These are phyloP conservation scores for Drosophila planitibia DNA, from an alignment of 2,888 invertebrate genomes.

Conservation along the genomic window DNA sequence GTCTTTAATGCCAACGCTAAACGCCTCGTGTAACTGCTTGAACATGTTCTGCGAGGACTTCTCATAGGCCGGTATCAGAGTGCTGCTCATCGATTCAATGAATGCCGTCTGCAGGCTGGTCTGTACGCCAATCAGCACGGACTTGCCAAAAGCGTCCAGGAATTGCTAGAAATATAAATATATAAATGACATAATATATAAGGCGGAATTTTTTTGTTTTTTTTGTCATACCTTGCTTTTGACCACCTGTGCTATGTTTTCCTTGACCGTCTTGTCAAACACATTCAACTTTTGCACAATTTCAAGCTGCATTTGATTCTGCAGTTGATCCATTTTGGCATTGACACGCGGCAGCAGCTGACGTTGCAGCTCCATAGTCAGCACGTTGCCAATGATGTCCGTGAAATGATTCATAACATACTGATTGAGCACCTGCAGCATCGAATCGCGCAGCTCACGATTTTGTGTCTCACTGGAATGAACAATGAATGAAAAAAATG, in stretches of 20 bases:
- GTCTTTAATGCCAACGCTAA: conserved; percentile 95
- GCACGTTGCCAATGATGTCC: conserved; percentile 87
- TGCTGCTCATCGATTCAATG: conserved; percentile 91
- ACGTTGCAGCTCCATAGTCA: conserved; percentile 87
- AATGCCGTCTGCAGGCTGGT: conserved; percentile 91
- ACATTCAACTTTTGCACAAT: conserved; percentile 90
- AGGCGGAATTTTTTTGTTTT: neutral
- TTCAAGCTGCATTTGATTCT: conserved; percentile 89
- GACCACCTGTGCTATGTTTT: conserved; percentile 92
- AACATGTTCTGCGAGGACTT: conserved; percentile 94
- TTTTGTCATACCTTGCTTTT: conserved; percentile 89
- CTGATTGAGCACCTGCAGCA: conserved; percentile 87
- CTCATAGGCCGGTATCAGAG: conserved; percentile 94
- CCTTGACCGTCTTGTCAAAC: conserved; percentile 91
- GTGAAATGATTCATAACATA: conserved; percentile 86
- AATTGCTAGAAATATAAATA: conserved; percentile 87
- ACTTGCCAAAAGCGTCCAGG: conserved; percentile 90
- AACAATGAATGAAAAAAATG: neutral
- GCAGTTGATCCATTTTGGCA: conserved; percentile 86
- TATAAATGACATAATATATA: neutral
- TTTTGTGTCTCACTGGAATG: conserved; percentile 85
- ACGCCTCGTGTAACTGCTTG: conserved; percentile 94
- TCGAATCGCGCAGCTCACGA: conserved; percentile 86
- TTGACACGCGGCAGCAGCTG: conserved; percentile 87
- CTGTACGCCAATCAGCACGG: conserved; percentile 90